These are phyloP conservation scores for Dipodomys ordii DNA, from an alignment of 2,113 vertebrate genomes.

Conservation along the genomic window DNA sequence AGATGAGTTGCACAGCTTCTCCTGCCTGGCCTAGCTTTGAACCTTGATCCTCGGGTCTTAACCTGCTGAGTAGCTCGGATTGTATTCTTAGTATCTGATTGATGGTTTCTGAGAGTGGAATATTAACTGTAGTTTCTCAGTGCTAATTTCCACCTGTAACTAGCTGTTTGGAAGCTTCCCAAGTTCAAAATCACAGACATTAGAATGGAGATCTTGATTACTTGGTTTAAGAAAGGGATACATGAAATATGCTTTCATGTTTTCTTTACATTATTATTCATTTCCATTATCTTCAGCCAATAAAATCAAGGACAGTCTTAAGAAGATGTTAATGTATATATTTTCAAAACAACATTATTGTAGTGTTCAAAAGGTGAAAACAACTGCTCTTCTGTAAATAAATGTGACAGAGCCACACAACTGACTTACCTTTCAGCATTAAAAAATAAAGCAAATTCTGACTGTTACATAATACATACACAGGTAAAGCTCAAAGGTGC, in stretches of 20 bases:
- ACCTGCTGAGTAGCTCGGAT: no score
- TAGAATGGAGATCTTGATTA: neutral
- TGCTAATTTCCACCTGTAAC: no score
- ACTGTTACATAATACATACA: neutral
- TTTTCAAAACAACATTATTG: neutral
- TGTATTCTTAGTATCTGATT: no score
- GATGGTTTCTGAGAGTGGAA: no score
- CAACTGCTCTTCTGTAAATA: neutral
- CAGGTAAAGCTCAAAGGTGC: neutral
- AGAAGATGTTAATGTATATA: neutral
- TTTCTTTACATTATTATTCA: neutral
- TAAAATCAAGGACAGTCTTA: neutral
- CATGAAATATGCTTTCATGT: neutral
- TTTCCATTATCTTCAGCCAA: neutral
- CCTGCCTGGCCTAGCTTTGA: no score
- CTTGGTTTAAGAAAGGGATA: neutral
- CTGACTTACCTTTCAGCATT: neutral
- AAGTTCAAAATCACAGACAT: neutral
- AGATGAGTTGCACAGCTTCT: no score
- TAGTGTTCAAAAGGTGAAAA: neutral
- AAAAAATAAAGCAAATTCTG: neutral
- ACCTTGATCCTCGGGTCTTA: no score
- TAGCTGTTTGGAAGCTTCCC: no score
- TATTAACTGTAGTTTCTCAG: no score
- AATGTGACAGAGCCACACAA: neutral